Evolutionary conservation across 2,113 vertebrate genomes (phyloP), one percentile per base, ranked within the genome.

Genomic region (Papio anubis): DNA sequence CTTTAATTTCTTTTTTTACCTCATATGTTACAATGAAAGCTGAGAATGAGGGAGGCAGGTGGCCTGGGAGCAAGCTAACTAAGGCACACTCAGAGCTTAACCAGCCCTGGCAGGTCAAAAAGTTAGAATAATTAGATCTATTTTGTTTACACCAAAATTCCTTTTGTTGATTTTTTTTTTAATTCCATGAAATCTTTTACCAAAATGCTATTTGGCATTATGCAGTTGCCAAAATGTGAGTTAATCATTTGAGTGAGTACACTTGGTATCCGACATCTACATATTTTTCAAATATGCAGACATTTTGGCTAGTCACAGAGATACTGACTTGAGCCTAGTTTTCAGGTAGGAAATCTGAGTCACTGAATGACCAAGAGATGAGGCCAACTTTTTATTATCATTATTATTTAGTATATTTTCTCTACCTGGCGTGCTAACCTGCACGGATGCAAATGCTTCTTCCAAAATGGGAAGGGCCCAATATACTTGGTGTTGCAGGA

Each of bases 151-250:
- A 81, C 50, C 43, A 64, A 86, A 95, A 96, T 79, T 93, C 59
- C n/a, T 96, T 89, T 90, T 57, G 88, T 76, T 93, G 79, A 78
- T 55, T 90, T 91, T 78, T 96, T 93, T 88, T 92, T 93, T 55
- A 93, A 91, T 94, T 94, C 92, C 84, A 40, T 73, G 90, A 93
- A 96, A 92, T 92, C 43, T 96, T 93, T 81, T 45, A 93, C 96
- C n/a, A 17, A 94, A 93, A 96, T 94, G 75, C 57, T 97, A 78
- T 97, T 96, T 98, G 94, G 88, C 84, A 88, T 81, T 66, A 48
- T 40, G 40, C 20, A 11, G 48, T 93, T 97, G 95, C 98, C 97
- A 97, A 93, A 94, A 80, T 66, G 43, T 88, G 96, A 97, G 84
- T 97, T 97, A 97, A 57, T 88, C 40, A 30, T 84, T 59, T 96